Evolutionary conservation across 2,888 invertebrate species (phyloP).

Genomic region (Chaitophorus viminalis): DNA sequence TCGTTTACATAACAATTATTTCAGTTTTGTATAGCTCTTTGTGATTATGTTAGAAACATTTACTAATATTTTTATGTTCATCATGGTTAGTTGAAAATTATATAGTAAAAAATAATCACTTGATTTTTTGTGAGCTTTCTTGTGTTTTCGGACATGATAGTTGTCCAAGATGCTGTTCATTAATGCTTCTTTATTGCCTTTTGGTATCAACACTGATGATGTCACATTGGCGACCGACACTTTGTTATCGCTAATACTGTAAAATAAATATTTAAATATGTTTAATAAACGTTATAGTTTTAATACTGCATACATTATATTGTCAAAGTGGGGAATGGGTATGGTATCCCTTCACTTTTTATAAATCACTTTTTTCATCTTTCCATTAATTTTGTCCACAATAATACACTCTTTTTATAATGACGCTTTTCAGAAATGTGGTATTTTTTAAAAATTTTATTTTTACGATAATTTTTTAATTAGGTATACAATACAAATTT

Average conservation of each 20-base stretch:
- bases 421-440: too few species aligned
- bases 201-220: slow-evolving; percentile 50
- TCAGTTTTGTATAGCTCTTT: neutral
- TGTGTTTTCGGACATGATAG: slow-evolving; percentile 69
- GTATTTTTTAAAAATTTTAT: too few species aligned
- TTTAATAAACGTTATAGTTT: too few species aligned
- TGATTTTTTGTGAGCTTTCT: slow-evolving; percentile 69
- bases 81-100: neutral
- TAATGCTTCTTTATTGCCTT: slow-evolving; percentile 73
- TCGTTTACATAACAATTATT: too few species aligned
- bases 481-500: too few species aligned
- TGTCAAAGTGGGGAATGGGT: too few species aligned
- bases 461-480: too few species aligned
- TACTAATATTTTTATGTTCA: neutral
- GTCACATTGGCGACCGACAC: slow-evolving; percentile 49
- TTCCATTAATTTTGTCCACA: too few species aligned
- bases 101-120: slow-evolving; percentile 65
- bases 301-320: too few species aligned
- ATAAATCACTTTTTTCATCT: too few species aligned
- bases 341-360: too few species aligned
- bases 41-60: neutral
- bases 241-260: slow-evolving; percentile 18
- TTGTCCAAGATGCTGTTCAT: slow-evolving; percentile 78
- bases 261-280: neutral
- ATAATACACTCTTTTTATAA: too few species aligned